Evolutionary conservation across 2,797 vertebrate genomes (phyloP).

Genomic region (Enteromius trimaculatus): DNA sequence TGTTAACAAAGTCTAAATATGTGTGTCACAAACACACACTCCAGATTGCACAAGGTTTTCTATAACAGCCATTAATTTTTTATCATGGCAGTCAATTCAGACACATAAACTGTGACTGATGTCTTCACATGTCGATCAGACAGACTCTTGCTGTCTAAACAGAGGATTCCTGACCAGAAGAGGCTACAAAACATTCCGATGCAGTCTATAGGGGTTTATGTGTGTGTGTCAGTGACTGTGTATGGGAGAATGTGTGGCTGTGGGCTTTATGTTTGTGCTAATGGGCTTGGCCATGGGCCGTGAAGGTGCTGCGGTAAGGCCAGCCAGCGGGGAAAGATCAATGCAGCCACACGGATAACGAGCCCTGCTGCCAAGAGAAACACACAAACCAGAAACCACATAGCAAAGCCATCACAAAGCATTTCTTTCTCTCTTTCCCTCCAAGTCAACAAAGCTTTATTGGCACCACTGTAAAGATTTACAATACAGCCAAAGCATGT

Average conservation of each 20-base stretch:
- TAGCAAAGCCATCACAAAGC: constrained; percentile 40
- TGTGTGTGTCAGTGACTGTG: constrained; percentile 24
- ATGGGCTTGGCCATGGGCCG: constrained; percentile 50
- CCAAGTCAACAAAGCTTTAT: constrained; percentile 35
- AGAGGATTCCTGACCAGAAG: neutral
- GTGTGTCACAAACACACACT: neutral
- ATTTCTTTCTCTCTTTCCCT: constrained; percentile 25
- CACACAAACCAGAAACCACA: constrained; percentile 39
- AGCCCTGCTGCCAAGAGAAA: constrained; percentile 52
- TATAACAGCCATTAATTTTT: neutral
- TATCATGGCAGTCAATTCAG: neutral
- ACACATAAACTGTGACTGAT: neutral
- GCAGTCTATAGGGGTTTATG: constrained; percentile 31
- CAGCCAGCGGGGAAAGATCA: constrained; percentile 53
- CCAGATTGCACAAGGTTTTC: neutral
- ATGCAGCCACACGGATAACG: constrained; percentile 53
- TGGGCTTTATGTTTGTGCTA: constrained; percentile 52
- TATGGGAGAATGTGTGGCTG: constrained; percentile 37
- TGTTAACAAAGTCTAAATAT: neutral
- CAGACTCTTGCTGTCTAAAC: neutral
- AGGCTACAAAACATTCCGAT: neutral
- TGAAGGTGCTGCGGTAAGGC: constrained; percentile 50
- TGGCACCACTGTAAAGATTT: constrained; percentile 40
- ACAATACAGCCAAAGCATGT: constrained; percentile 30
- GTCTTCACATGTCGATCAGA: neutral